phyloP scores from a whole-genome alignment of 2,797 vertebrate genomes.

The Odontamblyopus rebecca region DNA sequence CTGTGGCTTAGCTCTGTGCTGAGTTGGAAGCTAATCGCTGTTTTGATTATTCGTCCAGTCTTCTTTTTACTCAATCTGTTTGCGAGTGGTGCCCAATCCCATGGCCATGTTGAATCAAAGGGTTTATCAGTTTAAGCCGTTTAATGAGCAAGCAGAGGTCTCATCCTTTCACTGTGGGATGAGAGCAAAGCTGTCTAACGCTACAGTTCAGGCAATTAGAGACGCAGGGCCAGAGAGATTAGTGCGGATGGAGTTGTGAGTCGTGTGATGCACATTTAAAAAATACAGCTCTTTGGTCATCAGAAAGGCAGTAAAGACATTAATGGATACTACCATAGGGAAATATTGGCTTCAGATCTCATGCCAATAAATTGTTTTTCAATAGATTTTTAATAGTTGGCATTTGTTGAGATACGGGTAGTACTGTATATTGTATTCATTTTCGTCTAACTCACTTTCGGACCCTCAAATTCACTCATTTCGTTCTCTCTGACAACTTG shows the following conservation, averaged over 20 bases:
- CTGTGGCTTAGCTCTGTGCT: constrained; percentile 66
- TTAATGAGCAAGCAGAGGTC: constrained; percentile 71
- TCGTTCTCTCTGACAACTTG: too few relatives aligned
- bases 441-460: not conserved
- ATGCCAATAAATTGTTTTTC: constrained; percentile 14
- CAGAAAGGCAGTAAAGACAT: constrained; percentile 26
- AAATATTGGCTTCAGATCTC: not conserved
- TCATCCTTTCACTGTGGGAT: constrained; percentile 66
- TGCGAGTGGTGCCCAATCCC: constrained; percentile 54
- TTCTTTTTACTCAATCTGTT: constrained; percentile 61
- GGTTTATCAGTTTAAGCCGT: constrained; percentile 80
- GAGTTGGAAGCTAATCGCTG: constrained; percentile 72
- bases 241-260: constrained; percentile 49
- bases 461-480: not conserved
- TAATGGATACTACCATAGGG: constrained; percentile 23
- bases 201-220: constrained; percentile 78
- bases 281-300: constrained; percentile 11
- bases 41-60: constrained; percentile 74
- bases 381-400: not conserved
- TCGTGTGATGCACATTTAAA: constrained; percentile 20
- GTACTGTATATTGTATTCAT: not conserved
- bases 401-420: not conserved
- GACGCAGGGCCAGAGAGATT: constrained; percentile 67
- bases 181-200: constrained; percentile 57
- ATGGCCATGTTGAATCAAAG: constrained; percentile 69